These are phyloP conservation scores for Cygnus olor DNA, from an alignment of 2,797 vertebrate species.

Conservation along the genomic window DNA sequence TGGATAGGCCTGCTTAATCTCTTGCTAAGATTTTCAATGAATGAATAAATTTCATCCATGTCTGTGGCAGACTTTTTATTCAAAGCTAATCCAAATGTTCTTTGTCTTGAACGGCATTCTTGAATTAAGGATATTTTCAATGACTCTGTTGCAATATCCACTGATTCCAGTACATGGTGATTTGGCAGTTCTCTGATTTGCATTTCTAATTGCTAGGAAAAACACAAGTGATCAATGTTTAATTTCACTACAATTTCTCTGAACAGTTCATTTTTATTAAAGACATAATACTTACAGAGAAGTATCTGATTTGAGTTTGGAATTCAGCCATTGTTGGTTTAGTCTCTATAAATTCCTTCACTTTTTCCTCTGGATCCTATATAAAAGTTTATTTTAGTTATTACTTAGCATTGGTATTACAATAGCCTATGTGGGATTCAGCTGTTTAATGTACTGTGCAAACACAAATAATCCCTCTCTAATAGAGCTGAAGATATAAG, in stretches of 20 bases:
- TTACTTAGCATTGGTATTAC: neutral
- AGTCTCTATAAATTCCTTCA: slow-evolving; percentile 80
- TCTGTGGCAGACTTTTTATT: slow-evolving; percentile 76
- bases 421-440: neutral
- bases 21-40: slow-evolving; percentile 81
- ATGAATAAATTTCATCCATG: slow-evolving; percentile 81
- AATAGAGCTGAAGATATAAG: neutral
- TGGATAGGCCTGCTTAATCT: slow-evolving; percentile 81
- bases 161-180: slow-evolving; percentile 67
- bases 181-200: slow-evolving; percentile 81
- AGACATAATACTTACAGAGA: slow-evolving; percentile 81
- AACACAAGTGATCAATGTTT: neutral
- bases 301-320: slow-evolving; percentile 80
- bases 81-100: slow-evolving; percentile 80
- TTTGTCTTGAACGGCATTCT: slow-evolving; percentile 83
- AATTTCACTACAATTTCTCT: neutral
- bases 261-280: neutral
- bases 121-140: slow-evolving; percentile 83
- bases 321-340: slow-evolving; percentile 83
- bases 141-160: slow-evolving; percentile 77
- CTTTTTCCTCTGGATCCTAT: slow-evolving; percentile 85
- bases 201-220: slow-evolving; percentile 79
- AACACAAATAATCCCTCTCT: neutral
- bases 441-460: neutral
- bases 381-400: slow-evolving; percentile 16